Percentiles rank a stretch among this genome's conserved stretches.
Evolutionary conservation across 1,140 invertebrate species (phyloP).

Genomic region (Chrysomallon squamiferum): DNA sequence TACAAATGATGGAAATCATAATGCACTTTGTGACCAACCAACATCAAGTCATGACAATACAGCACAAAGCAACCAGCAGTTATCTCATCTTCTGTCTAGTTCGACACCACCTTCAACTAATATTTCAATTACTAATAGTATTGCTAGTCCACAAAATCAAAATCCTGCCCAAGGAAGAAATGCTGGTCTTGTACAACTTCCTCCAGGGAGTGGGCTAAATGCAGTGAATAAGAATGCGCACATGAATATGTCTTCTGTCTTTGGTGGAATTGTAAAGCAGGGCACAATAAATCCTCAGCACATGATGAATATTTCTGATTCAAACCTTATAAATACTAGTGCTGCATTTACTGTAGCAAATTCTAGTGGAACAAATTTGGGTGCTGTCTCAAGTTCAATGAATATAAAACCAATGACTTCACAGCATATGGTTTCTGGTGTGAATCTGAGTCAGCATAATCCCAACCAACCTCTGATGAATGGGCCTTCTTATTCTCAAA

Average conservation of each 20-base stretch:
- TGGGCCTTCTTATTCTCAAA: conserved; percentile 53
- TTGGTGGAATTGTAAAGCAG: conserved; percentile 32
- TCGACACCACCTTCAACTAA: conserved; percentile 38
- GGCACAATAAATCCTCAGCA: conserved; percentile 15
- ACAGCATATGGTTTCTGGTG: conserved; percentile 18
- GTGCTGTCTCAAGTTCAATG: conserved; percentile 9
- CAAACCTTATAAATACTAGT: conserved; percentile 1
- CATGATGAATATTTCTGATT: conserved; percentile 11
- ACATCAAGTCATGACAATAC: conserved; percentile 33
- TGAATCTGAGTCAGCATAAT: conserved; percentile 23
- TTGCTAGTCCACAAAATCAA: conserved; percentile 26
- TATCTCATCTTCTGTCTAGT: conserved; percentile 49
- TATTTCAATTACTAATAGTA: conserved; percentile 24
- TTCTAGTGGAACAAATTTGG: conserved; percentile 3
- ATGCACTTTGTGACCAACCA: conserved; percentile 27
- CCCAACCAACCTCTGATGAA: conserved; percentile 53
- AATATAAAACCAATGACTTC: conserved; percentile 15
- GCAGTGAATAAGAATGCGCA: conserved; percentile 55
- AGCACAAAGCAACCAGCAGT: conserved; percentile 32
- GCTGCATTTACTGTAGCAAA: not conserved
- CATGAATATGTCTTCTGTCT: conserved; percentile 42
- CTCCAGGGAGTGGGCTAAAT: conserved; percentile 16
- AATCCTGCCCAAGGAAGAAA: conserved; percentile 20
- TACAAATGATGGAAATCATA: conserved; percentile 44
- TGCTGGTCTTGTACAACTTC: conserved; percentile 33